Base-by-base conservation (phyloP, 64 coral and sea anemone genomes). In the Stichodactyla helianthus region DNA sequence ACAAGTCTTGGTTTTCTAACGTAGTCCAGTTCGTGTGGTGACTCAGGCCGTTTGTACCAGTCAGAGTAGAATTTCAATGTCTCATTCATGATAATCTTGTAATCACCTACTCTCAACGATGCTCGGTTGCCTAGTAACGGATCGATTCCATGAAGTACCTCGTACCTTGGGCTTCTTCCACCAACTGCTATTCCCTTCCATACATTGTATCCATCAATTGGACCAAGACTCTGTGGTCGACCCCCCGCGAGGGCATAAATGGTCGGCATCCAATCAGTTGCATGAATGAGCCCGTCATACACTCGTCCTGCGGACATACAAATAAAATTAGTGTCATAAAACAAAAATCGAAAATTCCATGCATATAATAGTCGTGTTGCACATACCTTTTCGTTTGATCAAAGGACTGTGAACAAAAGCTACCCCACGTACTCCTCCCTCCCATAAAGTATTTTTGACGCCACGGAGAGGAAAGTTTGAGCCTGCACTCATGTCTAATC, bases 11-110 rank as follows among this genome's bases (percentile, higher is more conserved):
- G 90, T 67, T 93, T 92, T 56, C 82, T 64, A 2, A 91, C 82
- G 53, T 94, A 89, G 63, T 93, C 97, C 35, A 95, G 71, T 50
- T 91, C 90, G 18, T 74, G 88, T 60, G 67, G 23, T 60, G 85
- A 86, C 14, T 86, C 88, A 1, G 97, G 97, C 9, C 97, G 81
- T 5, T 93, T 90, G 82, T 95, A 99, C 97, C 97, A 99, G 68
- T 99, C 97, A 13, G 93, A 77, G 68, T 95, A 99, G 27, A 95
- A 95, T 65, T 79, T 92, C 20, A 88, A 89, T 26, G 92, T 86
- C 68, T 99, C 93, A 55, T 99, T 94, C 20, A 99, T 84, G 26
- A 99, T 88, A 64, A 99, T 65, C 77, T 99, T 99, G 86, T 99
- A 99, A 79, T 99, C 97, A 20, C 97, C 97, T 25, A 99, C 93